These are phyloP conservation scores for Meteorus cinctellus DNA, from an alignment of 2,888 invertebrate genomes.

Conservation along the genomic window DNA sequence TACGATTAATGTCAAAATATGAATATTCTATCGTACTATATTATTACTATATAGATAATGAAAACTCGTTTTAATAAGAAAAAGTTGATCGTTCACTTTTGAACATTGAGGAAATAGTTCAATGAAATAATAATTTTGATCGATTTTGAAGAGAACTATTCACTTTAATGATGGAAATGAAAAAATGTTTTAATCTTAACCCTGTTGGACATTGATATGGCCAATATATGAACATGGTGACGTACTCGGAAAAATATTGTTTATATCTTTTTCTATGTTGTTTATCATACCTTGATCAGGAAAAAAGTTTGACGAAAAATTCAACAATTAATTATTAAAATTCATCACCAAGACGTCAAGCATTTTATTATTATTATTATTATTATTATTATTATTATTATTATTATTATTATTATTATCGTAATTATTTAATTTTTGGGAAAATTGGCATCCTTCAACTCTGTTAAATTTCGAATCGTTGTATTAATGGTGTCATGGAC, in stretches of 20 bases:
- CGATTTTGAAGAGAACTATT: not conserved
- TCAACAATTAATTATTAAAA: not conserved
- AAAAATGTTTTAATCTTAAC: not conserved
- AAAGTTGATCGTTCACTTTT: not conserved
- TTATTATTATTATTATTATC: not conserved
- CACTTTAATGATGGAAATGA: not conserved
- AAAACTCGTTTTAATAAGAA: not conserved
- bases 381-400: not conserved
- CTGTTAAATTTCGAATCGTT: conserved; percentile 10
- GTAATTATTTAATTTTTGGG: not conserved
- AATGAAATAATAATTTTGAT: not conserved
- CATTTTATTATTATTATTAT: not conserved
- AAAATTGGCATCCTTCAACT: conserved; percentile 5
- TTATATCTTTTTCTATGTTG: not conserved
- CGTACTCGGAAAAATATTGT: not conserved
- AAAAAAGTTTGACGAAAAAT: not conserved
- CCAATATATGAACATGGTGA: not conserved
- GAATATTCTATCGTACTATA: too few species aligned
- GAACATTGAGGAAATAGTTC: not conserved
- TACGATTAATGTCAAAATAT: too few species aligned
- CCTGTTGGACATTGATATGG: not conserved
- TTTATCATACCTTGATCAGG: not conserved
- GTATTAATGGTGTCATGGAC: conserved; percentile 25
- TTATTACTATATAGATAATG: not conserved
- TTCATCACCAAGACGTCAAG: not conserved